Evolutionary conservation across 30 jellyfish, hydroid and myxozoan genomes (phyloP), one percentile per base, ranked within the genome.

Genomic region (Pelagia noctiluca): DNA sequence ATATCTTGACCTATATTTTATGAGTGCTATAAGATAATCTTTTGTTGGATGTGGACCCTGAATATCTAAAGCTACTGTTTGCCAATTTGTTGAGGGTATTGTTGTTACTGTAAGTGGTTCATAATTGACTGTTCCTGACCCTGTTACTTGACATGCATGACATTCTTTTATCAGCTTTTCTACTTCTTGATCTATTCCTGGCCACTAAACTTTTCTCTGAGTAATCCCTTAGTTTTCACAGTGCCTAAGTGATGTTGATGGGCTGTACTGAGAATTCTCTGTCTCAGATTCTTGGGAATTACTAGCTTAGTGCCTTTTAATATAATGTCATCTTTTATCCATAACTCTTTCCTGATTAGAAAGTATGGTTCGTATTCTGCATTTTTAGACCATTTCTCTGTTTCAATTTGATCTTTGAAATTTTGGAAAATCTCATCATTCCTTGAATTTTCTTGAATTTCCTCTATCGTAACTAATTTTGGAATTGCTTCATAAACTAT

Each of bases 191-290:
- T 80, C 83, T 42, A 42, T 80, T 64, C 75, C 83, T 63, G 84
- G 91, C 75, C 76, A 80, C 84, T 76, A 63, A 25, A 47, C 84
- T 66, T 38, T 32, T 63, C 83, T 49, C 76, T 65, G 22, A 80
- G 63, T 31, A 42, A 34, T 31, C 74, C 75, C 35, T 80, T 64
- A 11, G 69, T 77, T 77, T 53, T 77, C 8, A 60, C 78, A 30
- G 61, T 80, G 53, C 91, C 91, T 42, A 36, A 48, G 37, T 80
- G 84, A n/a, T 66, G 83, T 80, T 66, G 28, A 35, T 80, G 91
- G 10, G 83, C 83, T 42, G 80, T 64, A 63, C 36, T n/a, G 18
- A 80, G 75, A n/a, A 80, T 49, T 33, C 64, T 64, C 35, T 66
- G 73, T 64, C 83, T 46, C n/a, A 80, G 83, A 5, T 48, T 13